Conservation (phyloP, 2,888 invertebrate genomes). For the Achlya flavicornis region DNA sequence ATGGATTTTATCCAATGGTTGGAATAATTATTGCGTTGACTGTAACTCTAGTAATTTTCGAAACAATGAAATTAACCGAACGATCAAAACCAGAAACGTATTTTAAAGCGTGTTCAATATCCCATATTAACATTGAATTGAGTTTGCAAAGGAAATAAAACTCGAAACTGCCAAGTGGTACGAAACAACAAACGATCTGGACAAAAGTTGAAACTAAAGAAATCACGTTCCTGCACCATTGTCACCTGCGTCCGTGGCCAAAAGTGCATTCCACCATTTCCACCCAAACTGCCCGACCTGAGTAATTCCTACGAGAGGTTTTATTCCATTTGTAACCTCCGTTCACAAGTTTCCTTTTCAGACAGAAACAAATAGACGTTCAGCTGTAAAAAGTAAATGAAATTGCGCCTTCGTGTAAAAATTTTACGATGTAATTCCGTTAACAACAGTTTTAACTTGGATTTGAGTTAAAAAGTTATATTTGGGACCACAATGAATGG, state of each 20-base stretch:
- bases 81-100: no score
- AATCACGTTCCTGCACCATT: constrained; percentile 46
- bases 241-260: constrained; percentile 56
- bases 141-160: not conserved
- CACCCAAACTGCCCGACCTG: constrained; percentile 35
- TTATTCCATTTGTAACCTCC: constrained; percentile 12
- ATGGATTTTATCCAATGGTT: no score
- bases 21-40: no score
- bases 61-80: no score
- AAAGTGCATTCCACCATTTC: constrained; percentile 48
- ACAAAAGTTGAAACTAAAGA: constrained; percentile 46
- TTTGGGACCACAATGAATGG: not conserved
- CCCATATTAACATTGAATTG: not conserved
- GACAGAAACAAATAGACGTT: constrained; percentile 34
- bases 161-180: constrained; percentile 42
- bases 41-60: no score
- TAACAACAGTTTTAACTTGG: constrained; percentile 8
- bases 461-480: constrained; percentile 2
- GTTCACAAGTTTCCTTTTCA: constrained; percentile 22
- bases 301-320: constrained; percentile 23
- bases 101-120: not conserved
- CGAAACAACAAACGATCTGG: constrained; percentile 29
- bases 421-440: constrained; percentile 10
- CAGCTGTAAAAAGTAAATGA: constrained; percentile 28
- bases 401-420: constrained; percentile 16